Evolutionary conservation across 1,140 invertebrate species (phyloP), one percentile per base, ranked within the genome.

Genomic region (Sycophila sp.): DNA sequence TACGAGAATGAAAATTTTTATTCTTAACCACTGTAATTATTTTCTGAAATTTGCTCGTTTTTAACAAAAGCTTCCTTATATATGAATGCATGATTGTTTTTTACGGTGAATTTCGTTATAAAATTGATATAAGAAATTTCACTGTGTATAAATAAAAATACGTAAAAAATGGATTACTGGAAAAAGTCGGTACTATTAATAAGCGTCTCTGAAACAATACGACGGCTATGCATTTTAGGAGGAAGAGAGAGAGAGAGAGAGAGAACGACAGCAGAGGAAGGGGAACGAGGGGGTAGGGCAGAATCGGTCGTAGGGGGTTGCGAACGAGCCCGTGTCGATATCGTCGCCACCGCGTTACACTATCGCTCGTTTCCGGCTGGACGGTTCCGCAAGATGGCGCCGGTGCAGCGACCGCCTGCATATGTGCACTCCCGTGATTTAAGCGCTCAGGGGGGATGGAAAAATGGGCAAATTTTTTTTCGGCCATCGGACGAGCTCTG

Each of bases 361-460:
- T 84, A 85, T 85, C 83, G 79, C 78, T 78, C 75, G 82, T 81
- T 85, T 84, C 83, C 83, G 80, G 77, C 80, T 84, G 77, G 76
- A 73, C 76, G 80, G 69, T 66, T 66, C 26, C 26, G 45, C 81
- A 85, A 83, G 81, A 81, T 80, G 79, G 81, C 81, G 78, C 69
- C 73, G 73, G 72, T 76, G 53, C 69, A 60, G 67, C n/a, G n/a
- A n/a, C n/a, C n/a, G n/a, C n/a, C 69, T 80, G 80, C 83, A 84
- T 84, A 84, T 84, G 81, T 76, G 71, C 62, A 36, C 10, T 8
- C 19, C 13, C 63, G 69, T 73, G 76, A 79, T 79, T 74, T 75
- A 75, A 76, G 71, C 68, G 71, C 28, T n/a, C 32, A 4, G 7
- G 13, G 24, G 32, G 15, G 22, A 40, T 28, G 15, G 13, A 47